These are phyloP conservation scores for Oscheius sp. DNA, from an alignment of 2,888 invertebrate genomes.

Conservation along the genomic window DNA sequence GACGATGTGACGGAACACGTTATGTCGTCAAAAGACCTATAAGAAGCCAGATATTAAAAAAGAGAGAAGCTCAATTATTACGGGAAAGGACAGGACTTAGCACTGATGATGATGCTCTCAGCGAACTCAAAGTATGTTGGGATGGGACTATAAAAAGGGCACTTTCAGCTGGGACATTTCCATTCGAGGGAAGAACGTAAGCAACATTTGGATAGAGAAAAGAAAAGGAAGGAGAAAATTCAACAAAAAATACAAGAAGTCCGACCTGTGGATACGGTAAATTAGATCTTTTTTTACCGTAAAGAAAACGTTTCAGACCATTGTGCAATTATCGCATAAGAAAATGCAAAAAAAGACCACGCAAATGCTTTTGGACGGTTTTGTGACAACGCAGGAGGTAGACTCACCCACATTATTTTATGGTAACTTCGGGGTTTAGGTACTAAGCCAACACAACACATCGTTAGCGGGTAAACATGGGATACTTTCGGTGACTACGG, in stretches of 20 bases:
- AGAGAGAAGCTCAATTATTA: slow-evolving; percentile 80
- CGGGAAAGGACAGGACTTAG: slow-evolving; percentile 81
- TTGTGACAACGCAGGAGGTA: slow-evolving; percentile 79
- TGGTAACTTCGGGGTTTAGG: too few relatives aligned
- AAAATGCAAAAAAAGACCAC: slow-evolving; percentile 75
- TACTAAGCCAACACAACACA: slow-evolving; percentile 35
- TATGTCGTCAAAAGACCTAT: slow-evolving; percentile 83
- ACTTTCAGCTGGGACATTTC: slow-evolving; percentile 79
- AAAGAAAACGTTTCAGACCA: slow-evolving; percentile 65
- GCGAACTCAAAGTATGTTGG: slow-evolving; percentile 79
- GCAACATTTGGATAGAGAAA: slow-evolving; percentile 81
- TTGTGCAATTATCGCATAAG: slow-evolving; percentile 77
- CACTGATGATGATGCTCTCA: slow-evolving; percentile 84
- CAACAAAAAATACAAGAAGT: slow-evolving; percentile 72
- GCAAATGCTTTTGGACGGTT: slow-evolving; percentile 77
- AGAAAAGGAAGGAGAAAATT: slow-evolving; percentile 78
- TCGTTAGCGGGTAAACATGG: slow-evolving; percentile 32
- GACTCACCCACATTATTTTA: too few relatives aligned
- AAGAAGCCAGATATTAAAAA: slow-evolving; percentile 77
- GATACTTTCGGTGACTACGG: slow-evolving; percentile 39
- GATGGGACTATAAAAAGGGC: background rate
- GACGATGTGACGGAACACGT: slow-evolving; percentile 82
- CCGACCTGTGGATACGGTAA: slow-evolving; percentile 51
- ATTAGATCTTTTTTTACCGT: background rate
- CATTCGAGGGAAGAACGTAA: slow-evolving; percentile 84